Percentiles rank a stretch among this genome's conserved stretches.
Evolutionary conservation across 2,113 vertebrate species (phyloP).

Genomic region (Columba livia): DNA sequence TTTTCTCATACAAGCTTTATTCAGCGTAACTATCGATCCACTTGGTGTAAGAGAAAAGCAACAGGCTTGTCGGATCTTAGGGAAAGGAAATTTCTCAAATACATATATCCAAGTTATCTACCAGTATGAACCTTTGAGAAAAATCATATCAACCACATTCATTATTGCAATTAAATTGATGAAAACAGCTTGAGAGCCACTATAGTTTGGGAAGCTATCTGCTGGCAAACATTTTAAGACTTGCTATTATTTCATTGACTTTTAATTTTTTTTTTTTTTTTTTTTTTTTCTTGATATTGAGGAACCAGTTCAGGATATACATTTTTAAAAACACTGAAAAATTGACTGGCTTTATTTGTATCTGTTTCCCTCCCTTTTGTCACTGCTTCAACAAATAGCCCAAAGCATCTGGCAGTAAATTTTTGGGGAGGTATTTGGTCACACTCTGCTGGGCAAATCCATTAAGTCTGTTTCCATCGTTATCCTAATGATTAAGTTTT

Average conservation of each 20-base stretch:
- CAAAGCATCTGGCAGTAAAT: not conserved
- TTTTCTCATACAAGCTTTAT: conserved; percentile 3
- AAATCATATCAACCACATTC: not conserved
- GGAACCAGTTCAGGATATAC: not conserved
- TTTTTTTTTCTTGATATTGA: not conserved
- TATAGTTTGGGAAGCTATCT: not conserved
- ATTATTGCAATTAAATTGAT: not conserved
- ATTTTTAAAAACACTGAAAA: not conserved
- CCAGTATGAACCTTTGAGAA: not conserved
- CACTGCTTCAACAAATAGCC: not conserved
- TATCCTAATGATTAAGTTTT: not conserved
- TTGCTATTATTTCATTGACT: not conserved
- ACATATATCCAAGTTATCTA: not conserved
- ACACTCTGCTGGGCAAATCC: not conserved
- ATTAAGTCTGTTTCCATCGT: not conserved
- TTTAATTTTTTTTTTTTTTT: not conserved
- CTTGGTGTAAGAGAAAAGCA: not conserved
- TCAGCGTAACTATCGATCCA: not conserved
- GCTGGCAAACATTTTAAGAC: not conserved
- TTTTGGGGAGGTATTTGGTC: not conserved
- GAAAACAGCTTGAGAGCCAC: not conserved
- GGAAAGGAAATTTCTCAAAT: not conserved
- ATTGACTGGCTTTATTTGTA: not conserved
- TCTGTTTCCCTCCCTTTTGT: not conserved
- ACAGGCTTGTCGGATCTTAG: not conserved